Evolutionary conservation across 2,113 vertebrate genomes (phyloP).

Genomic region (Balaeniceps rex): DNA sequence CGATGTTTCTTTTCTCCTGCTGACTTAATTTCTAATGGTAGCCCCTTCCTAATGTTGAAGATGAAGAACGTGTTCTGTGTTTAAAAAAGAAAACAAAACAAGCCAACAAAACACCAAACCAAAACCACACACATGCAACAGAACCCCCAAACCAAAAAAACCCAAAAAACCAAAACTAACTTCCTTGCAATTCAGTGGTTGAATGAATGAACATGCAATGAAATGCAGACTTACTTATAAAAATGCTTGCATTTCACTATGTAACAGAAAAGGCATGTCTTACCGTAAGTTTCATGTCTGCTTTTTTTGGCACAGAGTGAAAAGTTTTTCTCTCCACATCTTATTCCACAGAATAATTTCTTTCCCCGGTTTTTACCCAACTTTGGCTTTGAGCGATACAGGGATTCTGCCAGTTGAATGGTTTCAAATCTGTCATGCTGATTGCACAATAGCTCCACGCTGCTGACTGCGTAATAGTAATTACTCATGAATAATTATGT

Average conservation of each 20-base stretch:
- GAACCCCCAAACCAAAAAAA: not conserved
- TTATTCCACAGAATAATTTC: not conserved
- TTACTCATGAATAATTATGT: not conserved
- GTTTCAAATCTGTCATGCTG: not conserved
- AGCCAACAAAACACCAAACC: not conserved
- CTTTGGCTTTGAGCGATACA: not conserved
- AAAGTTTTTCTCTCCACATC: not conserved
- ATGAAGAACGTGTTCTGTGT: not conserved
- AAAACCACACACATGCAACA: no score
- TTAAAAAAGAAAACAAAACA: not conserved
- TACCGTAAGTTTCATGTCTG: not conserved
- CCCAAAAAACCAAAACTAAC: not conserved
- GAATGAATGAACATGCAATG: no score
- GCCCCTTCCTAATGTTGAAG: not conserved
- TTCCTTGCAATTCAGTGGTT: not conserved
- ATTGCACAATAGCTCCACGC: accelerated
- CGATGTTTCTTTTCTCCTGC: not conserved
- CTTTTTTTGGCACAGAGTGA: not conserved
- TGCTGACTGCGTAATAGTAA: not conserved
- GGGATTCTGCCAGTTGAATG: not conserved
- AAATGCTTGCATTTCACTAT: accelerated
- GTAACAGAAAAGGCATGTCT: not conserved
- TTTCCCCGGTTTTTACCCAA: accelerated
- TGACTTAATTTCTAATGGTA: not conserved
- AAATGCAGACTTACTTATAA: not conserved